Percentiles rank a stretch among this genome's conserved stretches.
phyloP scores from a whole-genome alignment of 2,888 invertebrate genomes.

The Pinctada fucata region DNA sequence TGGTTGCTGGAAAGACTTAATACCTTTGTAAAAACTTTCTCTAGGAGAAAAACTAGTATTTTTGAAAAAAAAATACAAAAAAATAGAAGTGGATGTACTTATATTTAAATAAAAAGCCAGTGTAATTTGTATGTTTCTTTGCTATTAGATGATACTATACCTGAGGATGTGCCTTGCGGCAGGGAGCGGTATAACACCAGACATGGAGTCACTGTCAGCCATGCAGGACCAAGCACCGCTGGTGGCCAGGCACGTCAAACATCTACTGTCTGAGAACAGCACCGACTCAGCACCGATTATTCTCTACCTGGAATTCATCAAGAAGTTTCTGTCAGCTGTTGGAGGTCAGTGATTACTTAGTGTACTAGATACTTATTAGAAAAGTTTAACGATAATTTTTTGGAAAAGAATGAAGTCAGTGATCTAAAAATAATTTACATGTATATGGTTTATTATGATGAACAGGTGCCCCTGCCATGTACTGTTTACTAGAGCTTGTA shows the following conservation, averaged over 20 bases:
- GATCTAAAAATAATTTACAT: too few relatives aligned
- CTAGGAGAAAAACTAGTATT: too few relatives aligned
- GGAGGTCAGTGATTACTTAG: constrained; percentile 78
- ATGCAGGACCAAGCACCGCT: constrained; percentile 71
- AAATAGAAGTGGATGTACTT: too few relatives aligned
- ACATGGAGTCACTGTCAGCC: constrained; percentile 63
- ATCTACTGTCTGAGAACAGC: constrained; percentile 80
- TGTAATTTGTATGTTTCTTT: neutral
- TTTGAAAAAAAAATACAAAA: too few relatives aligned
- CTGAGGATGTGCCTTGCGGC: constrained; percentile 87
- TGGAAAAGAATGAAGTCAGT: too few relatives aligned
- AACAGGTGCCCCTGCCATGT: constrained; percentile 78
- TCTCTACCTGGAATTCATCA: constrained; percentile 69
- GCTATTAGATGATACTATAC: constrained; percentile 86
- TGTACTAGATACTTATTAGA: too few relatives aligned
- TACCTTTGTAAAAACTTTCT: too few relatives aligned
- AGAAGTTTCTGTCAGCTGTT: constrained; percentile 80
- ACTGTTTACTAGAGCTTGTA: constrained; percentile 89
- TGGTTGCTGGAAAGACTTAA: too few relatives aligned
- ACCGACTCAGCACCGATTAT: constrained; percentile 61
- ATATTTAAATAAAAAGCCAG: too few relatives aligned
- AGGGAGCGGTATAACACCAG: constrained; percentile 79
- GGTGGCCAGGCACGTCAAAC: constrained; percentile 74
- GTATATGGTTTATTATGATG: too few relatives aligned
- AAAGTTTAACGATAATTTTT: too few relatives aligned